phyloP scores from a whole-genome alignment of 2,888 invertebrate genomes.

The Drosophila phalerata region DNA sequence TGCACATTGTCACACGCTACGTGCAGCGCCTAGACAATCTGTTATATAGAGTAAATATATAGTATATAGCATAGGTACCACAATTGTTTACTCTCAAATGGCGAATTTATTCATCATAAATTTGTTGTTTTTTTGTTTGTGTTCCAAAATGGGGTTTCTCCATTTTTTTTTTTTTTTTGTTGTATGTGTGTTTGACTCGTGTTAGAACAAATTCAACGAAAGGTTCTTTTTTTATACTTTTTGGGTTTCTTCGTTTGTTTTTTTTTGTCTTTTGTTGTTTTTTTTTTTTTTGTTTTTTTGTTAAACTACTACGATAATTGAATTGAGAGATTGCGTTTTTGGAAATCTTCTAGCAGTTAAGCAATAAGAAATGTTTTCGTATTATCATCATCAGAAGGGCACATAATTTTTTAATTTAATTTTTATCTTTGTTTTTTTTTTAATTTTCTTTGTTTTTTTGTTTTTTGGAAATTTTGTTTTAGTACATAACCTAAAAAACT shows the following conservation, averaged over 20 bases:
- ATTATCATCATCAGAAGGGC: slow-evolving; percentile 58
- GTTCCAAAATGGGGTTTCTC: slow-evolving; percentile 36
- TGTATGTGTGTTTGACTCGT: slow-evolving; percentile 17
- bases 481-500: slow-evolving; percentile 46
- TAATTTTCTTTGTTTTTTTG: slow-evolving; percentile 7
- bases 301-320: slow-evolving; percentile 49
- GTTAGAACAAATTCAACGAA: slow-evolving; percentile 51
- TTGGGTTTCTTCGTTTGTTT: background rate
- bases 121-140: slow-evolving; percentile 17
- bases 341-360: slow-evolving; percentile 40
- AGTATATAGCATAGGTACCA: slow-evolving; percentile 8
- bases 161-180: slow-evolving; percentile 20
- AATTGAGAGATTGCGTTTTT: slow-evolving; percentile 48
- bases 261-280: slow-evolving; percentile 5
- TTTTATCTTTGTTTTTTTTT: slow-evolving; percentile 1
- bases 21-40: slow-evolving; percentile 33
- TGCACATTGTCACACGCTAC: slow-evolving; percentile 34
- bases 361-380: slow-evolving; percentile 41
- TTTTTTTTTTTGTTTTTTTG: slow-evolving; percentile 6
- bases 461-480: slow-evolving; percentile 21
- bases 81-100: slow-evolving; percentile 43
- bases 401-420: slow-evolving; percentile 38
- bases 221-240: slow-evolving; percentile 13
- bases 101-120: slow-evolving; percentile 46
- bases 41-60: slow-evolving; percentile 6